A percentile compares a stretch with the other conserved stretches of the same genome.
These are phyloP conservation scores for Seira ritae DNA, from an alignment of 2,888 invertebrate species.

Conservation along the genomic window DNA sequence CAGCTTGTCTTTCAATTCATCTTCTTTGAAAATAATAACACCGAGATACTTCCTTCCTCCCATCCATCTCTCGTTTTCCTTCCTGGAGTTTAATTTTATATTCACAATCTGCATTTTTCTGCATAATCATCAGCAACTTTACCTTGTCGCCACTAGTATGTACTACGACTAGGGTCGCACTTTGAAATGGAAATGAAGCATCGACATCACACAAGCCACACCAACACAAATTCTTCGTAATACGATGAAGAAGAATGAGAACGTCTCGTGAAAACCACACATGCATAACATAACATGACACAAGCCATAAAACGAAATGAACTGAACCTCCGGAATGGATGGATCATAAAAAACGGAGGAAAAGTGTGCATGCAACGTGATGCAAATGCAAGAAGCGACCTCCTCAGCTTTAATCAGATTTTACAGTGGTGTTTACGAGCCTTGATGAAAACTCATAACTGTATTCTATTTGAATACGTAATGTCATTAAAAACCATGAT, in stretches of 20 bases:
- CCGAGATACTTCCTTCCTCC: too few relatives aligned
- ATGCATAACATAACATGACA: not conserved
- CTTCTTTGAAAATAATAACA: too few relatives aligned
- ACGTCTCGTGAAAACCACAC: not conserved
- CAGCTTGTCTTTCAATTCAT: too few relatives aligned
- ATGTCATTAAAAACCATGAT: not conserved
- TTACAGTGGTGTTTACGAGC: not conserved
- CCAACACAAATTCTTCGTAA: too few relatives aligned
- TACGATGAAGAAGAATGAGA: too few relatives aligned
- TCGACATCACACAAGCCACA: too few relatives aligned
- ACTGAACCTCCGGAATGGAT: not conserved
- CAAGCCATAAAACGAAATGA: not conserved
- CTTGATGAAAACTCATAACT: not conserved
- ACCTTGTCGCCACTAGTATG: too few relatives aligned
- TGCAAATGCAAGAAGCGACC: too few relatives aligned
- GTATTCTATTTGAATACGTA: not conserved
- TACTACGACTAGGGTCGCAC: too few relatives aligned
- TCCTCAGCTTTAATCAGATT: not conserved
- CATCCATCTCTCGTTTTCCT: too few relatives aligned
- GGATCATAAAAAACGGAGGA: not conserved
- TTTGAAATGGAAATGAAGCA: too few relatives aligned
- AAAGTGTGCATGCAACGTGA: too few relatives aligned
- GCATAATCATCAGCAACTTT: not conserved
- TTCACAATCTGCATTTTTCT: not conserved
- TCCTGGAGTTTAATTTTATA: not conserved